Base-by-base conservation (phyloP, 2,888 invertebrate genomes). In the Troides oblongomaculatus region DNA sequence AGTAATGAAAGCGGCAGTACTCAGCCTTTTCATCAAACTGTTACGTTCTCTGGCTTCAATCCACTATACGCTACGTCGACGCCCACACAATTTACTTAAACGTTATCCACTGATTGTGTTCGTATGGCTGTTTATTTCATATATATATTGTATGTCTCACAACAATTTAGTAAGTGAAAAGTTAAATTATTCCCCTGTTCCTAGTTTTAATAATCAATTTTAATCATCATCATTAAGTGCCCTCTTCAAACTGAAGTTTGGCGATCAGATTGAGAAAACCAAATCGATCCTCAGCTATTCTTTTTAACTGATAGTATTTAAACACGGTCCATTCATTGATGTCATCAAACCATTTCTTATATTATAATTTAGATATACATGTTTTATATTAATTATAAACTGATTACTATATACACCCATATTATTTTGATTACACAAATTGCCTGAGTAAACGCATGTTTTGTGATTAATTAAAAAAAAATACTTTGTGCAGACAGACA, bases 1-100 rank as follows among this genome's bases (percentile, higher is more conserved):
- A 57, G 73, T 84, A 83, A 84, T 83, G 82, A 81, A 81, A 68
- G 74, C 81, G 84, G 74, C 84, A 80, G 81, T 76, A 82, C 86
- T 83, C 79, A 74, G 73, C 75, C 69, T 70, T 70, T 74, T 73
- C 74, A 72, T 75, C 72, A 73, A 73, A 72, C 70, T 73, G 74
- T 70, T 72, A 73, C 66, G 64, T 69, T 64, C 70, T 62, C 64
- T 67, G 63, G 70, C 71, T 70, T 66, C 72, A 72, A 72, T 72
- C 72, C 66, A 71, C 62, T 69, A 46, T 66, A 69, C 50, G 56
- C 43, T 23, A 43, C 70, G 70, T 64, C 71, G 46, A 62, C 69
- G 64, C 65, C 53, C 66, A 66, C 46, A 67, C 71, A 69, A 71
- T 73, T 70, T 71, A 63, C 66, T 64, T 74, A 71, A 60, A 66